phyloP scores from a whole-genome alignment of 2,888 invertebrate species.

The Odontomyia ornata region DNA sequence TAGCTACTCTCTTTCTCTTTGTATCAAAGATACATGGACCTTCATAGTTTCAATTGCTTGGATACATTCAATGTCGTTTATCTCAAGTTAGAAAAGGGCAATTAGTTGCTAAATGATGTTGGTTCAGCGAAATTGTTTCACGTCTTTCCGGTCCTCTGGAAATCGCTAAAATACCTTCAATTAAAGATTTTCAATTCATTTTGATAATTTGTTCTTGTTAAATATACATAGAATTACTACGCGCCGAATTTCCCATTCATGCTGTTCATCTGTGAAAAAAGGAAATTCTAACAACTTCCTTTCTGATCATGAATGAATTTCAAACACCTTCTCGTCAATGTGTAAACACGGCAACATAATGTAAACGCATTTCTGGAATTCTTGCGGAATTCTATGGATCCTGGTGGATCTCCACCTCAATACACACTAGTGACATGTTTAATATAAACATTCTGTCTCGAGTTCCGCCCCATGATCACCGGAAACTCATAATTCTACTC shows the following conservation, averaged over 20 bases:
- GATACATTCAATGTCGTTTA: no score
- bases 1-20: slow-evolving; percentile 18
- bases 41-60: not conserved
- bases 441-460: slow-evolving; percentile 17
- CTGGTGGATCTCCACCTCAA: not conserved
- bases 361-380: slow-evolving; percentile 23
- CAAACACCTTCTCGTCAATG: slow-evolving; percentile 4
- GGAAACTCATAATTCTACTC: slow-evolving; percentile 30
- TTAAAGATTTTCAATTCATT: no score
- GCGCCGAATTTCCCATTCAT: no score
- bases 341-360: not conserved
- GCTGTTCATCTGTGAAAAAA: no score
- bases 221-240: no score
- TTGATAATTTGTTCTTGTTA: no score
- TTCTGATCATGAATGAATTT: slow-evolving; percentile 8
- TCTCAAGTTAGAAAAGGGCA: no score
- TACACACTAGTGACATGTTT: not conserved
- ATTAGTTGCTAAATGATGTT: no score
- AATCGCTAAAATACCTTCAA: no score
- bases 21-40: not conserved
- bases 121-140: no score
- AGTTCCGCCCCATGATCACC: slow-evolving; percentile 25
- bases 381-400: not conserved
- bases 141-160: no score
- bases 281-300: no score